Evolutionary conservation across 37 sponge, comb jelly and placozoan species (phyloP).

Genomic region (Mnemiopsis leidyi): DNA sequence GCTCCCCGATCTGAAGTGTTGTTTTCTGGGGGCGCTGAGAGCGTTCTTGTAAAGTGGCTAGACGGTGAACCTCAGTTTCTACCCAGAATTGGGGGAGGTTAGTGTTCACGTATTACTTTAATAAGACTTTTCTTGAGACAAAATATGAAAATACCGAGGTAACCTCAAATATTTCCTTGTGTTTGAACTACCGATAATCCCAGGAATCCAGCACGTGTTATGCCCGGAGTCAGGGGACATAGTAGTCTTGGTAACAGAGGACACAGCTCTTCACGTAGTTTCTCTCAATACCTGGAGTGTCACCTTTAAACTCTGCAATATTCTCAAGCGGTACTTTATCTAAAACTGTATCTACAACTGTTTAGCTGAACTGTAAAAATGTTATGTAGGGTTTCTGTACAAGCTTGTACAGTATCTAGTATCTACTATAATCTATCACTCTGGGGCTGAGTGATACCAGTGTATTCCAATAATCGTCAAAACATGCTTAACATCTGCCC

Average conservation of each 20-base stretch:
- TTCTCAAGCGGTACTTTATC: not conserved
- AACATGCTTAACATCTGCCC: not conserved
- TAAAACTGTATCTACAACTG: not conserved
- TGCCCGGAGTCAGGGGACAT: slow-evolving; percentile 43
- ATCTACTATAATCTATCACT: too few relatives aligned
- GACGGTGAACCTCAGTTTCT: slow-evolving; percentile 61
- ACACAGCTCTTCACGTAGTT: slow-evolving; percentile 13
- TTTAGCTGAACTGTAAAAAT: too few relatives aligned
- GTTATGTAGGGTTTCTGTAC: too few relatives aligned
- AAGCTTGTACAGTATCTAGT: too few relatives aligned
- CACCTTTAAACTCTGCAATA: not conserved
- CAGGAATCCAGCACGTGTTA: slow-evolving; percentile 16
- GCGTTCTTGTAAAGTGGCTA: slow-evolving; percentile 61
- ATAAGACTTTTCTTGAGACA: too few relatives aligned
- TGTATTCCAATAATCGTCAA: too few relatives aligned
- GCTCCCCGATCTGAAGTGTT: slow-evolving; percentile 59
- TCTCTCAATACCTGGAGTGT: slow-evolving; percentile 49
- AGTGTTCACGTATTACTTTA: too few relatives aligned
- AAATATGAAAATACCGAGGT: too few relatives aligned
- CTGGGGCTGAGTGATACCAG: too few relatives aligned
- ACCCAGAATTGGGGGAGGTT: slow-evolving; percentile 43
- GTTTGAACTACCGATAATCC: too few relatives aligned
- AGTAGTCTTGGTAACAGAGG: slow-evolving; percentile 29
- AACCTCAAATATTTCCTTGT: too few relatives aligned
- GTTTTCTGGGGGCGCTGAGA: slow-evolving; percentile 34